Percentiles rank a stretch among this genome's conserved stretches.
Conservation (phyloP, 2,113 vertebrate genomes). For the Aegithalos caudatus region DNA sequence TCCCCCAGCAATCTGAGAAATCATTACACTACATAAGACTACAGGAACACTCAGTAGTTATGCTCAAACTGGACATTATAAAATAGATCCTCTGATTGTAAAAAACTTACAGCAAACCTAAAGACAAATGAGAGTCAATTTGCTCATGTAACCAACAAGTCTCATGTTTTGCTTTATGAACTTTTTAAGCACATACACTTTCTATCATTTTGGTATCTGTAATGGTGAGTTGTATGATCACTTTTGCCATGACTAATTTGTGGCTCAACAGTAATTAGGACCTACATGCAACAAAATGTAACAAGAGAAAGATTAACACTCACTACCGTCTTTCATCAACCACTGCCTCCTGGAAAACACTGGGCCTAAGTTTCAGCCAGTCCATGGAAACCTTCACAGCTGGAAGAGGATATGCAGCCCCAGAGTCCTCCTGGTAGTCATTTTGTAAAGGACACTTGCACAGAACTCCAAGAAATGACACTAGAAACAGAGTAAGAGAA, state of each 20-base stretch:
- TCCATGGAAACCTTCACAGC: conserved; percentile 98
- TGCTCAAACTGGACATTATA: not conserved
- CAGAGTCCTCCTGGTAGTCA: conserved; percentile 85
- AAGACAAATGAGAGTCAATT: not conserved
- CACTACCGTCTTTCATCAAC: conserved; percentile 90
- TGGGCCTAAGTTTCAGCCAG: conserved; percentile 90
- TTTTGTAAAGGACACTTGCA: conserved; percentile 90
- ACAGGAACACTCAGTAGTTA: not conserved
- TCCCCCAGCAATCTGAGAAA: not conserved
- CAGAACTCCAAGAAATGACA: conserved; percentile 95
- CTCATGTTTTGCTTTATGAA: not conserved
- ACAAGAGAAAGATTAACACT: conserved; percentile 64
- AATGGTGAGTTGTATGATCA: not conserved
- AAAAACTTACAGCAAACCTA: not conserved
- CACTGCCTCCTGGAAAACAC: conserved; percentile 86
- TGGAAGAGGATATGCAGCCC: conserved; percentile 89
- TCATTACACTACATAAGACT: not conserved
- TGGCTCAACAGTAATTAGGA: not conserved
- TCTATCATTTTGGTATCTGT: not conserved
- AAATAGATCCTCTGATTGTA: not conserved
- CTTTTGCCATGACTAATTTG: not conserved
- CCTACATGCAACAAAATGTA: not conserved
- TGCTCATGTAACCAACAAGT: not conserved
- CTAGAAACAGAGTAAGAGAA: conserved; percentile 60
- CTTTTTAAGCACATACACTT: not conserved